Base-by-base conservation (phyloP, 2,888 invertebrate species). In the Rugalucina vietnamica region DNA sequence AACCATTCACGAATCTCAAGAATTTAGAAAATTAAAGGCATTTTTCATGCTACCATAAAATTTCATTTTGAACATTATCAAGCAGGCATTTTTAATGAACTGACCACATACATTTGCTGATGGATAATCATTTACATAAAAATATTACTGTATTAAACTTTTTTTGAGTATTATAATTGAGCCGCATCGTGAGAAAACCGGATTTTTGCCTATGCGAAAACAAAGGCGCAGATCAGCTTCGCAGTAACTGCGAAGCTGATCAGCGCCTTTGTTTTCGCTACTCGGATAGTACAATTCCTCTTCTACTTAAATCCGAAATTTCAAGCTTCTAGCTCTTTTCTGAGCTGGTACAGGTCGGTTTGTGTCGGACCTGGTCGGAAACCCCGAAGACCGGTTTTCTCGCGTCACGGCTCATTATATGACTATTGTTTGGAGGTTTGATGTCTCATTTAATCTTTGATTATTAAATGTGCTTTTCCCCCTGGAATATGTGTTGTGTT, bases 381-480 rank as follows among this genome's bases (percentile, higher is more conserved):
- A 27, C 29, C 5, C 18, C 34, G 34, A 65, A 10, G 32, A 34
- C 12, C 32, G 12, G 21, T 65, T 65, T 65, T 32, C 65, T 18
- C 32, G 65, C 34, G 65, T 65, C 65, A 34, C 21, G 14, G 14
- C 34, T 65, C 34, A 65, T 65, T 32, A 65, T 65, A 65, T 60
- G 37, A 39, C 57, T 50, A 37, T 37, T 79, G 71, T 79, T 71
- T 81, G 50, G 72, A 81, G 77, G 81, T 49, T 24, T 27, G 5
- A 39, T 65, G 65, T 77, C 77, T 73, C 81, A 49, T 60, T 81
- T n/a, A n/a, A n/a, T n/a, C n/a, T n/a, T 39, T 76, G 76, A 39
- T 60, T 76, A 81, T 81, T 77, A 81, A 81, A 81, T 81, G 81
- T 81, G 81, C 81, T 81, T 81, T 75, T 74, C 70, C 70, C 60